Percentiles rank a stretch among this genome's conserved stretches.
Evolutionary conservation across 2,797 vertebrate species (phyloP).

Genomic region (Anguilla anguilla): DNA sequence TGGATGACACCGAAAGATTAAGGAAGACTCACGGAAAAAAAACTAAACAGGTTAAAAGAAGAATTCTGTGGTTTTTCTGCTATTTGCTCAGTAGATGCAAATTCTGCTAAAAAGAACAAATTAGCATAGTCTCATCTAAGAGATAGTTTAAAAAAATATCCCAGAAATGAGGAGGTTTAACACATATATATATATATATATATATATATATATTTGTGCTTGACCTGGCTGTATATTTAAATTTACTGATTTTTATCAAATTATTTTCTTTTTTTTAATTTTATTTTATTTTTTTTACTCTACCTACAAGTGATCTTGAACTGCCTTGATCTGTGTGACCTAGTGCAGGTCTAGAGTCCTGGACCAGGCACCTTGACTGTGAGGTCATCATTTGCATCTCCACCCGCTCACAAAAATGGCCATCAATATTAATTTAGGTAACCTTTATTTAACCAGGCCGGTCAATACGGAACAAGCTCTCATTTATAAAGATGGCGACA

Average conservation of each 20-base stretch:
- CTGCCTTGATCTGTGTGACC: not conserved
- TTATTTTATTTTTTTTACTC: not conserved
- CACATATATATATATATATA: not conserved
- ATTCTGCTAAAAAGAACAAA: not conserved
- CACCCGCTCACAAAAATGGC: slow-evolving; percentile 57
- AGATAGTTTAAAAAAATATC: not conserved
- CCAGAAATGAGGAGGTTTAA: not conserved
- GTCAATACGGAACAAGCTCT: not conserved
- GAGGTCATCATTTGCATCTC: slow-evolving; percentile 6
- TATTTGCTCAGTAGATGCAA: not conserved
- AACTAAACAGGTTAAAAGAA: not conserved
- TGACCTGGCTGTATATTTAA: not conserved
- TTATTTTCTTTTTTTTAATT: not conserved
- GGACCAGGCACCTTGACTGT: not conserved
- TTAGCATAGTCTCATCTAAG: not conserved
- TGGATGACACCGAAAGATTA: slow-evolving; percentile 64
- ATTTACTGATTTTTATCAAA: not conserved
- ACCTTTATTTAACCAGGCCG: not conserved
- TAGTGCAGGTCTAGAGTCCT: not conserved
- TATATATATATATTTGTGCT: not conserved
- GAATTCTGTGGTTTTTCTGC: not conserved
- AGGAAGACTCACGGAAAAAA: not conserved
- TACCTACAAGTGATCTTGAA: not conserved
- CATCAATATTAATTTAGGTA: slow-evolving; percentile 61
- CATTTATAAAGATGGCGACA: not conserved